These are phyloP conservation scores for Dolichallabes microphthalmus DNA, from an alignment of 2,113 vertebrate genomes.

Conservation along the genomic window DNA sequence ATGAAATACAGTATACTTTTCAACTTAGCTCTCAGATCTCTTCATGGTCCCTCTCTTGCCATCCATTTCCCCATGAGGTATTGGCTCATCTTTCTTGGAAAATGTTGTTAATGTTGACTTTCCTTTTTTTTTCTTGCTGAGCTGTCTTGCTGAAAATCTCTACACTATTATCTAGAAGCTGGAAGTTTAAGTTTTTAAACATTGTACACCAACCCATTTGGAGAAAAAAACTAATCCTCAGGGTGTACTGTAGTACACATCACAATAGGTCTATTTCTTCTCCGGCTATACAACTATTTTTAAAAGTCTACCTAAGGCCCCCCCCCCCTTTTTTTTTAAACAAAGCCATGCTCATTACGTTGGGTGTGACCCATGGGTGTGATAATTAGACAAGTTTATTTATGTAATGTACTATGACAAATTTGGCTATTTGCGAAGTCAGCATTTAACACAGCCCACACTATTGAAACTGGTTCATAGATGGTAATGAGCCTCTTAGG, in stretches of 20 bases:
- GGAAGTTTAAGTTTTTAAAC: background rate
- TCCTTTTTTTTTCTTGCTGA: conserved; percentile 1
- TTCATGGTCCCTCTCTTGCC: background rate
- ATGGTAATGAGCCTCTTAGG: background rate
- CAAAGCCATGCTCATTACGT: background rate
- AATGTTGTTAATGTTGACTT: conserved; percentile 3
- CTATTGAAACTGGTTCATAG: background rate
- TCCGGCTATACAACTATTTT: background rate
- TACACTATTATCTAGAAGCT: background rate
- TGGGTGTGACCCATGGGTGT: background rate
- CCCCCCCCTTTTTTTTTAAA: background rate
- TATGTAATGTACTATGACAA: background rate
- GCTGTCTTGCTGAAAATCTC: background rate
- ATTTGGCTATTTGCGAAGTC: background rate
- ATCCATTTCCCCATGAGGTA: conserved; percentile 9
- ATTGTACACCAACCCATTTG: background rate
- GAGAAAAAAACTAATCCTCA: background rate
- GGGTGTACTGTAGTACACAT: background rate
- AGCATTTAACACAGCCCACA: background rate
- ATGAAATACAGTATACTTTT: conserved; percentile 45
- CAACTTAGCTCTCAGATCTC: conserved; percentile 14
- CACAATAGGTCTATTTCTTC: background rate
- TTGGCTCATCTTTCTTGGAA: conserved; percentile 7
- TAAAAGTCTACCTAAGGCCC: background rate
- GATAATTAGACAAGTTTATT: background rate